Base-by-base conservation (phyloP, 2,113 vertebrate genomes). In the Telmatochromis sp. region DNA sequence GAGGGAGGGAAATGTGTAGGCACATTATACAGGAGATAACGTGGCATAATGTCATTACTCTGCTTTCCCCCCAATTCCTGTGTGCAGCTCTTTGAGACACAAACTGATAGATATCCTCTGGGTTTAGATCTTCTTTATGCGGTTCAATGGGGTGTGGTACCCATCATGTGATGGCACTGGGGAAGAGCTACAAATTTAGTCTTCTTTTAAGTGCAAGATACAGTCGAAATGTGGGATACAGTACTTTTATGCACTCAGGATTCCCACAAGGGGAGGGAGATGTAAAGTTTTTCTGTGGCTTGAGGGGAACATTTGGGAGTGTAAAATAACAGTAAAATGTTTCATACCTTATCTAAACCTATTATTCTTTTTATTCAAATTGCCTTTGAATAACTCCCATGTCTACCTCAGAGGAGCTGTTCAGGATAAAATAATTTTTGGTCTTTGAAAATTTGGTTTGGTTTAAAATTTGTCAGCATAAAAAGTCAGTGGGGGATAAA, bases 131-230 rank as follows among this genome's bases (percentile, higher is more conserved):
- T 71, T 51, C 45, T 40, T 63, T 84, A 26, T 81, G 54, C 26
- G 37, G 37, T 73, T 87, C 57, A 83, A 26, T 12, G 4, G 31
- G 85, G 73, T 71, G 85, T 9, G 6, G 23, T 40, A 65, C 47
- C 45, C n/a, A 35, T 81, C 81, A 51, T 91, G 54, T 81, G 65
- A 92, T 87, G 58, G 51, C 79, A 51, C 63, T 33, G 81, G 42
- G 57, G 57, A 87, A 71, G 26, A 83, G 82, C 85, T 85, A 84
- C 83, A 84, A 85, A 91, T 91, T 88, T 84, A 89, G 89, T 83
- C 87, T 89, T 60, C 80, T 91, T 94, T 94, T 86, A 90, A 94
- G 90, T 90, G 81, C 37, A 82, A 85, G 78, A 89, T 80, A 82
- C 50, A 84, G 80, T 86, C 80, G 73, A 89, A 85, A 40, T 86